Base-by-base conservation (phyloP, 2,797 vertebrate genomes). In the Rhinogobio ventralis region DNA sequence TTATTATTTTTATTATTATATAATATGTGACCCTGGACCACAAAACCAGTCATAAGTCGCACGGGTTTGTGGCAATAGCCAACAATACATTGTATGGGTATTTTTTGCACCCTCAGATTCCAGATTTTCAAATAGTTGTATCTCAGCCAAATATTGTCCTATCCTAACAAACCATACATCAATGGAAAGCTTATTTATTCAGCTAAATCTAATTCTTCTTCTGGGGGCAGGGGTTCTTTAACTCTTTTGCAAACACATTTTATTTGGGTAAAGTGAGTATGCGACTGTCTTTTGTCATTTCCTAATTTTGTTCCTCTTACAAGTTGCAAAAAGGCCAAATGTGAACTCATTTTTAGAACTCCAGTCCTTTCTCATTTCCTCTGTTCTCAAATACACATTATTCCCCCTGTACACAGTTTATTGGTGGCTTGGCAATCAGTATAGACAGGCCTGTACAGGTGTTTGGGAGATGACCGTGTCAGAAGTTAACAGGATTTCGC, bases 401-500 rank as follows among this genome's bases (percentile, higher is more conserved):
- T 69, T 30, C 30, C 28, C 17, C 57, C 75, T 4, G 1, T 20
- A 20, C 33, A 66, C 73, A 82, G 62, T 86, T 71, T 72, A 15
- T 85, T 45, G 55, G 53, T 33, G 66, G 17, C 23, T 7, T 80
- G 57, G 23, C 69, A 79, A 74, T 89, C 90, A 86, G 92, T 81
- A 86, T 79, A 89, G 93, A 91, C 86, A 85, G 90, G 89, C 91
- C 88, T 91, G 91, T 92, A 91, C 89, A 87, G 90, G 81, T 91
- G 89, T 92, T 90, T 94, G 92, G 93, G 90, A 92, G 93, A 93
- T 93, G 93, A 93, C 89, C 86, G 89, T 92, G 95, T 95, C 94
- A 93, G 90, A 95, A 96, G 92, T 95, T 95, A 95, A 95, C 92
- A 94, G 94, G 95, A 95, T 95, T 96, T 95, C 91, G 86, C 92